These are phyloP conservation scores for Bombycilla garrulus DNA, from an alignment of 2,113 vertebrate genomes.

Conservation along the genomic window DNA sequence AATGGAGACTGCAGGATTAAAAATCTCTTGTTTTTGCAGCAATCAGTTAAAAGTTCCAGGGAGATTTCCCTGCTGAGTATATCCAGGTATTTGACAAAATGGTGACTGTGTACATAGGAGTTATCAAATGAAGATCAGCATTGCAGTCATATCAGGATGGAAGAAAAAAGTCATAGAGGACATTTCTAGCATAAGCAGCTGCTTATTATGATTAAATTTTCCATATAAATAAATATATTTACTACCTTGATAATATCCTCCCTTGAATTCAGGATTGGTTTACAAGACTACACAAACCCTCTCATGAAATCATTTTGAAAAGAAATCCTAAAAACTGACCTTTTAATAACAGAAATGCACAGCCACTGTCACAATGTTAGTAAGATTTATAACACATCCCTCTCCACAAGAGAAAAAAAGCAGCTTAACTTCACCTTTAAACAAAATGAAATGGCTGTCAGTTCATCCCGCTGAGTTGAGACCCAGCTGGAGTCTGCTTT, in stretches of 20 bases:
- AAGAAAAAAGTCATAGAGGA: background rate
- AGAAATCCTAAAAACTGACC: background rate
- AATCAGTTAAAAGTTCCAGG: background rate
- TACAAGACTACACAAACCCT: background rate
- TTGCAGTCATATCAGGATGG: background rate
- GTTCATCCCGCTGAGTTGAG: background rate
- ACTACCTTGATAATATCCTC: background rate
- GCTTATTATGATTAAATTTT: background rate
- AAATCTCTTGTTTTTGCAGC: background rate
- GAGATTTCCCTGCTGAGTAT: background rate
- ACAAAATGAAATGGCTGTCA: rapidly evolving
- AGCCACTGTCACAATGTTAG: background rate
- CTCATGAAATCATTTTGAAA: background rate
- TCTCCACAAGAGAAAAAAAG: background rate
- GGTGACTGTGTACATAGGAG: background rate
- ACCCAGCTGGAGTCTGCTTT: background rate
- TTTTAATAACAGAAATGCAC: background rate
- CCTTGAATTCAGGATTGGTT: background rate
- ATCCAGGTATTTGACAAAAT: background rate
- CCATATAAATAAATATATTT: background rate
- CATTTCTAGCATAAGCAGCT: background rate
- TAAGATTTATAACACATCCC: background rate
- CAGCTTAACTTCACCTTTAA: background rate
- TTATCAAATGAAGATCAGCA: background rate
- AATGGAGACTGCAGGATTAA: background rate